Base-by-base conservation (phyloP, 2,797 vertebrate genomes). In the Moxostoma hubbsi region DNA sequence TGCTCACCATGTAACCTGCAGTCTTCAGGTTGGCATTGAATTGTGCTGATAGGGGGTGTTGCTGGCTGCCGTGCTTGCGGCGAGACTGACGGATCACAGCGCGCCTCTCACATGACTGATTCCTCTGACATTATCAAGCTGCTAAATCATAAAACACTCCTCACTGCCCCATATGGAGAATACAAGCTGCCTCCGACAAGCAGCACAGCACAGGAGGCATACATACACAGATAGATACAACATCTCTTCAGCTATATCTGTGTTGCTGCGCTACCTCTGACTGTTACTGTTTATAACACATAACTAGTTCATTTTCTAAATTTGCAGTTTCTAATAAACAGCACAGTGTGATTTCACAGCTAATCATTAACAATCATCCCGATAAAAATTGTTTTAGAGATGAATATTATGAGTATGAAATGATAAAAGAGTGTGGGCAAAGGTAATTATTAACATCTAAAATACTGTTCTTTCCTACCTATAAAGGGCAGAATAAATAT, bases 51-150 rank as follows among this genome's bases (percentile, higher is more conserved):
- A 45, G 65, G 43, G 53, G 53, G 18, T 57, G 6, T 51, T 6
- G 7, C 13, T 15, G 49, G 85, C 74, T 85, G 84, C 86, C 85
- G 85, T 82, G 82, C 61, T 69, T 83, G 59, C 72, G 1, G 47
- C 77, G 84, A 86, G 85, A 85, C 77, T 89, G 91, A 88, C 85
- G 84, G 84, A 89, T 87, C 78, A 85, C 83, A 78, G 13, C 74
- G 81, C 36, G 66, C 82, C 82, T 85, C 71, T 70, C 71, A 72
- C 61, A 66, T 79, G 69, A 83, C 71, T 83, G 63, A 88, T 86
- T 70, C 78, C 71, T 76, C 67, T 80, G 65, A 83, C 81, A 81
- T 83, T 82, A 81, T 85, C 81, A 81, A 81, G 65, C 79, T 68
- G 63, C 75, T 71, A 75, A 73, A 73, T 75, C 73, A 78, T 70